Base-by-base conservation (phyloP, 1,140 invertebrate species). In the Calliphora vicina region DNA sequence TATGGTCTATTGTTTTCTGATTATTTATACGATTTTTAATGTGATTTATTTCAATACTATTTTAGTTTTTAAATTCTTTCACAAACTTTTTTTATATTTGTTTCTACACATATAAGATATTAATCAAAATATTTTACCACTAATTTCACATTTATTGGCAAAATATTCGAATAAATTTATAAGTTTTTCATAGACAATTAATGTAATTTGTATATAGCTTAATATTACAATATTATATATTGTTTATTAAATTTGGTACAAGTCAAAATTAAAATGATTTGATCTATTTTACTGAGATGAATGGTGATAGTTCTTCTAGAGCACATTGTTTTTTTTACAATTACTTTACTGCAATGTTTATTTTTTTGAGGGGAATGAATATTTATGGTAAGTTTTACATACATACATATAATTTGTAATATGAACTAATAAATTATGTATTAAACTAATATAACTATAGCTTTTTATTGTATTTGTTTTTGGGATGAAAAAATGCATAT, bases 401-500 rank as follows among this genome's bases (percentile, higher is more conserved):
- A 25, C 10, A 23, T 20, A 67, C 8, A 23, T 67, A 1, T 57
- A 67, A 23, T 67, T 67, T 25, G 23, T 25, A 25, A 20, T 67
- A 67, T 20, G 17, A 25, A 25, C 20, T 67, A 67, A 10, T 67
- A 23, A 67, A 67, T 23, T 57, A 25, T 5, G 3, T 67, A 23
- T 67, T 67, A 50, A 50, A 50, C 45, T 50, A 67, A 23, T 67
- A 20, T 25, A 20, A 23, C 61, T 67, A 67, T 25, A 67, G 20
- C 15, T 57, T 57, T 10, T 57, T 57, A 5, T 23, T 23, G 9
- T 67, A 20, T 67, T 67, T 17, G 0, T 67, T 23, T 67, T 67
- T 67, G n/a, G 20, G 61, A 67, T 67, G 20, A 23, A 67, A 67
- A 67, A 67, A 67, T 67, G 61, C 61, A 67, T 67, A 50, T 67